A percentile compares a stretch with the other conserved stretches of the same genome.
Evolutionary conservation across 2,888 invertebrate genomes (phyloP).

Genomic region (Cordilura impudica): DNA sequence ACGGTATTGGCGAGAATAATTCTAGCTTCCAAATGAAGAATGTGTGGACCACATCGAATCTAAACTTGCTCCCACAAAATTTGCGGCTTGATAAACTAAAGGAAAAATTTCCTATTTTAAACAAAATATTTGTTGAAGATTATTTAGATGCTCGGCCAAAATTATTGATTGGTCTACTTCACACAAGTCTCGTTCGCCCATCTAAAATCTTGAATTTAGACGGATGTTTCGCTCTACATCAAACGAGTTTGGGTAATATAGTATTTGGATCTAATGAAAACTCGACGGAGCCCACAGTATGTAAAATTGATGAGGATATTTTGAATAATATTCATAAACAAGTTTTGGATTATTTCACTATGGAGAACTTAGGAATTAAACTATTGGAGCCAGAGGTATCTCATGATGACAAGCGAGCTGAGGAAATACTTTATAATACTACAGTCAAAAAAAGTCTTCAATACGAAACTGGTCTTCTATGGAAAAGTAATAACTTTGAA

Average conservation of each 20-base stretch:
- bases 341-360: conserved; percentile 13
- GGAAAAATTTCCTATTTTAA: conserved; percentile 22
- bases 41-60: conserved; percentile 30
- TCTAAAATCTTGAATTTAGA: neutral
- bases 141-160: conserved; percentile 20
- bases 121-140: conserved; percentile 15
- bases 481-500: too few relatives aligned
- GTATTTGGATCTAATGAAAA: conserved; percentile 33
- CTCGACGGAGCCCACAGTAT: conserved; percentile 5
- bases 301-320: conserved; percentile 15
- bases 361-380: conserved; percentile 14
- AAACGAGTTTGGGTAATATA: conserved; percentile 14
- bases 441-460: neutral
- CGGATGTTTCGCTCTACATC: conserved; percentile 21
- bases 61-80: conserved; percentile 18
- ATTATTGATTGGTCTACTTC: conserved; percentile 33
- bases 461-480: conserved; percentile 28
- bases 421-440: conserved; percentile 6
- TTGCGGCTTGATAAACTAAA: neutral
- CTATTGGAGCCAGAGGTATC: neutral
- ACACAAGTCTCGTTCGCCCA: conserved; percentile 23
- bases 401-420: conserved; percentile 1
- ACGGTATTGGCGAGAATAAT: neutral
- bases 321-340: conserved; percentile 3
- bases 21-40: conserved; percentile 28